Conservation (phyloP, 1,140 invertebrate species). For the Schmidtea mediterranea region DNA sequence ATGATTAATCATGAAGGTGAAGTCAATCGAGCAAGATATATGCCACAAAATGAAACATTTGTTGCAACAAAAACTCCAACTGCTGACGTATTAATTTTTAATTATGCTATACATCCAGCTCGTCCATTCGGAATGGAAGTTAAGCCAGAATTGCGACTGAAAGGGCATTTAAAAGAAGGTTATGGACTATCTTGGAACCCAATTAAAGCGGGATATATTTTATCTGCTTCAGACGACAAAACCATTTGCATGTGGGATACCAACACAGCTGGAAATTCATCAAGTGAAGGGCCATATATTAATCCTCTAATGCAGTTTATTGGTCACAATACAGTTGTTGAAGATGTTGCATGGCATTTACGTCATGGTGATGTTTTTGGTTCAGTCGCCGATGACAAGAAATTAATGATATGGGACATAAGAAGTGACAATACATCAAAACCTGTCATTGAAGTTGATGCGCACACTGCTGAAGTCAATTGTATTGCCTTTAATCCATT, state of each 20-base stretch:
- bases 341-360: slow-evolving; percentile 8
- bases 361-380: slow-evolving; percentile 6
- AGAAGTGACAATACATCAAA: background rate
- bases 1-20: slow-evolving; percentile 8
- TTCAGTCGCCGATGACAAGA: slow-evolving; percentile 7
- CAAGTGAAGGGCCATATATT: slow-evolving; percentile 68
- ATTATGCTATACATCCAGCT: slow-evolving; percentile 96
- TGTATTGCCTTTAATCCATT: slow-evolving; percentile 8
- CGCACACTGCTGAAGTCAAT: slow-evolving; percentile 7
- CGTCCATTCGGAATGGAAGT: slow-evolving; percentile 38
- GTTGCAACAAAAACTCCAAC: slow-evolving; percentile 7
- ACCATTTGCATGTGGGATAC: slow-evolving; percentile 8
- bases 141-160: slow-evolving; percentile 2
- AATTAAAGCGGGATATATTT: slow-evolving; percentile 3
- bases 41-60: slow-evolving; percentile 7
- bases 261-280: slow-evolving; percentile 14
- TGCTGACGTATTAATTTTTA: slow-evolving; percentile 19
- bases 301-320: slow-evolving; percentile 96
- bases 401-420: slow-evolving; percentile 7
- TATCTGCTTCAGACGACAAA: slow-evolving; percentile 6
- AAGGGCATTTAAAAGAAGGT: slow-evolving; percentile 7
- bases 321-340: slow-evolving; percentile 5
- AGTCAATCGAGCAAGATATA: slow-evolving; percentile 7
- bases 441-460: slow-evolving; percentile 6
- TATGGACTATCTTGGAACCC: slow-evolving; percentile 7